Percentiles rank a stretch among this genome's conserved stretches.
Conservation (phyloP, 2,888 invertebrate genomes). For the Latrodectus elegans region DNA sequence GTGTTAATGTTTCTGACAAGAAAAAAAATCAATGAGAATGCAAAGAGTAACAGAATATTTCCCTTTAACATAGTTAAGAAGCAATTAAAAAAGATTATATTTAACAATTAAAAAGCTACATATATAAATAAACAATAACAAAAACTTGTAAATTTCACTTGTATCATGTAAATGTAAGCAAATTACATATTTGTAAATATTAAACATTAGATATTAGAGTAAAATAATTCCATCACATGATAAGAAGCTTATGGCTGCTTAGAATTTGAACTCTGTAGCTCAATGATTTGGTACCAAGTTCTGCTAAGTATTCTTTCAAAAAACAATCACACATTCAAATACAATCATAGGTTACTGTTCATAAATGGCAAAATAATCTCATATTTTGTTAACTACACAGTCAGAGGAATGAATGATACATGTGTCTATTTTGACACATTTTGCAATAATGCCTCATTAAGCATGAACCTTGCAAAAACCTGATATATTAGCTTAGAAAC, state of each 20-base stretch:
- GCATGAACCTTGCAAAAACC: conserved; percentile 26
- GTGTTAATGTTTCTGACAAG: too few species aligned
- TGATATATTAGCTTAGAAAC: conserved; percentile 2
- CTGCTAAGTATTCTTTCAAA: background rate
- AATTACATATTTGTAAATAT: background rate
- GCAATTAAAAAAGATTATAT: too few species aligned
- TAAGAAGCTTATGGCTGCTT: background rate
- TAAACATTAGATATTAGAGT: background rate
- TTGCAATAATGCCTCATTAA: background rate
- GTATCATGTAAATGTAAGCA: too few species aligned
- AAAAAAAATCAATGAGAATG: background rate
- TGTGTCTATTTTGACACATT: background rate
- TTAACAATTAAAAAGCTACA: too few species aligned
- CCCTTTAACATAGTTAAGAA: too few species aligned
- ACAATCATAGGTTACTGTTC: background rate
- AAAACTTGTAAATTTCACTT: too few species aligned
- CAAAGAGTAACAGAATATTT: background rate
- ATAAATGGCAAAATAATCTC: conserved; percentile 61
- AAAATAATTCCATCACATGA: background rate
- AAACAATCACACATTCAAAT: background rate
- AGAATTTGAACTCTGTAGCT: background rate
- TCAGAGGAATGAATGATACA: conserved; percentile 35
- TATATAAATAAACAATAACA: too few species aligned
- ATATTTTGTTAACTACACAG: conserved; percentile 11
- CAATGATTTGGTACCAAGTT: background rate